Base-by-base conservation (phyloP, 2,113 vertebrate genomes). In the Anser cygnoides region DNA sequence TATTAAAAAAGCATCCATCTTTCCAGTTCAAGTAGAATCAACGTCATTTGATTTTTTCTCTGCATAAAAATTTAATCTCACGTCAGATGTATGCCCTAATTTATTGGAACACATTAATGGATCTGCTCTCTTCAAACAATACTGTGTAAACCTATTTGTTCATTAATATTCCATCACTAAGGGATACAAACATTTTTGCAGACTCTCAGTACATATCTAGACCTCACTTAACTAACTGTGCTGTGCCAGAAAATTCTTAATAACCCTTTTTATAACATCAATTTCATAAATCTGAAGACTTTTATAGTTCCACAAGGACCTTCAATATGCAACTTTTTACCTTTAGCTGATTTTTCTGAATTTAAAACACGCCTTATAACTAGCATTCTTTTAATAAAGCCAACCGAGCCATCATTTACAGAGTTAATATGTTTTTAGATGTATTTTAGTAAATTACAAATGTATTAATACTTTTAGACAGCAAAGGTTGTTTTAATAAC, bases 121-220 rank as follows among this genome's bases (percentile, higher is more conserved):
- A 74, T 67, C 70, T 94, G 58, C 68, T 61, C 33, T 96, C 81
- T 93, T 86, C 83, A 92, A 90, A 81, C 55, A 96, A 57, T 21
- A 15, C 6, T 29, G 63, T 83, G 43, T 83, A 96, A 84, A 79
- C 66, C 75, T 67, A 89, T 93, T 96, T 96, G 62, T 79, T 92
- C 91, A 93, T 95, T 95, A 94, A 93, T 95, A 93, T 89, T 86
- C 77, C 50, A 82, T 73, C 59, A 87, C 54, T 90, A 61, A 67
- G 26, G n/a, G 20, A 93, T 66, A 82, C 90, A 93, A 94, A 89
- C 49, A 75, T 72, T 90, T 44, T 63, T 52, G 70, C 77, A 88
- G 79, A 66, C 59, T 88, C 49, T 93, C 54, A 35, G 31, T 52
- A 93, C 85, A n/a, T 77, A 93, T 3, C 43, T 80, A 93, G 33